Base-by-base conservation (phyloP, 2,113 vertebrate species). In the Monarcha castaneiventris region DNA sequence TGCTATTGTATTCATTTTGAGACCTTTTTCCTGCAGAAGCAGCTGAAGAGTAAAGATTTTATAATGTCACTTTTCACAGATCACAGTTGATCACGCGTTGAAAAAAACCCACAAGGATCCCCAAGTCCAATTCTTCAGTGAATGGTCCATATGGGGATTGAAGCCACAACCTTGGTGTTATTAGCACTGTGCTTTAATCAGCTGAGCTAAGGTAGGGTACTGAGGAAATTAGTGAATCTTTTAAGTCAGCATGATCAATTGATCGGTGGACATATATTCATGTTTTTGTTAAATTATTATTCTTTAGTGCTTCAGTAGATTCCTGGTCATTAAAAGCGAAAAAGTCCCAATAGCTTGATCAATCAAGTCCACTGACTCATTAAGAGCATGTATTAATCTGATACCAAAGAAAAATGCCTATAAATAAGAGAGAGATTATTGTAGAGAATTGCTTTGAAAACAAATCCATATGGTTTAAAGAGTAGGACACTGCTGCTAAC, bases 381-480 rank as follows among this genome's bases (percentile, higher is more conserved):
- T 84, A 48, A 76, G 32, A 67, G 26, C 13, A 10, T 18, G 10
- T 33, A 61, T 84, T 74, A 86, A 37, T 75, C 68, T 74, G n/a
- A 86, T 75, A 55, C 46, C 33, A 56, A 48, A 46, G 33, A 71
- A 56, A 56, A 63, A 68, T 52, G 37, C 9, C 66, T 87, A 68
- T 55, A 95, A 56, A 86, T 77, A 61, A 88, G 94, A 26, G 49
- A 26, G 25, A 49, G 49, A 49, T 89, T 71, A 48, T 81, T 69
- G 62, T 44, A 75, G 51, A 94, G 55, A 92, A 74, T 11, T 69
- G 16, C 72, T 87, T 91, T 91, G 67, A 84, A 91, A 96, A 93
- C 30, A 91, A 96, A 80, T 71, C 68, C 63, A 46, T 27, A 75
- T 87, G 74, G 85, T 71, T 71, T 79, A 86, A 94, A 86, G 64